phyloP scores from a whole-genome alignment of 2,113 vertebrate genomes.

The Pionites leucogaster region DNA sequence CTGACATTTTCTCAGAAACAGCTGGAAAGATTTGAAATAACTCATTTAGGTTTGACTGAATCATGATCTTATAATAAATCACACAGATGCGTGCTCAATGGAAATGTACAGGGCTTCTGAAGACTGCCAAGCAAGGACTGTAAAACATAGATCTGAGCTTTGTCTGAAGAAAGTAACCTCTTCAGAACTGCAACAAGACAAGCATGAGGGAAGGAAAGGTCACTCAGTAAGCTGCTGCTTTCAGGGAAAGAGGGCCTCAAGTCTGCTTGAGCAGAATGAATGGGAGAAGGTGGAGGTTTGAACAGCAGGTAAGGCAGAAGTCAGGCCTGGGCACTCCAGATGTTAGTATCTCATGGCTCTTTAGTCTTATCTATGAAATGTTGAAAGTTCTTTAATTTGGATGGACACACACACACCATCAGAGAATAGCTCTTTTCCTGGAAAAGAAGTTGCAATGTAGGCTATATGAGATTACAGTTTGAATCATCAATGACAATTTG shows the following conservation, averaged over 20 bases:
- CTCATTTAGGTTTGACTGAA: background rate
- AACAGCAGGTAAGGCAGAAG: background rate
- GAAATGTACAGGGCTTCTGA: background rate
- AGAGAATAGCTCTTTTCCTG: background rate
- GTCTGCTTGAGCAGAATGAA: background rate
- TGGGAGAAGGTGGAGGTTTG: accelerated
- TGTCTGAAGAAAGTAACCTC: background rate
- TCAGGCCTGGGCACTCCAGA: background rate
- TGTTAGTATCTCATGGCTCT: accelerated
- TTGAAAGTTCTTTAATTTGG: background rate
- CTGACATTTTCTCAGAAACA: background rate
- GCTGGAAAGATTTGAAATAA: background rate
- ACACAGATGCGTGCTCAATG: background rate
- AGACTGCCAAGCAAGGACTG: background rate
- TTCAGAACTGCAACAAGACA: background rate
- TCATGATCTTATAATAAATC: background rate
- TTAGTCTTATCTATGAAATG: background rate
- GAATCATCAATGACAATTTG: background rate
- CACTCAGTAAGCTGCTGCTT: background rate
- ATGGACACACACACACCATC: background rate
- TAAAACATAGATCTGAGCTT: background rate
- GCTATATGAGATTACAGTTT: background rate
- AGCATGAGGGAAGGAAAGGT: background rate
- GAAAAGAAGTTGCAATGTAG: background rate
- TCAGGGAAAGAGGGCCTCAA: background rate